phyloP scores from a whole-genome alignment of 2,888 invertebrate genomes.

The Oxystoma pomonae region DNA sequence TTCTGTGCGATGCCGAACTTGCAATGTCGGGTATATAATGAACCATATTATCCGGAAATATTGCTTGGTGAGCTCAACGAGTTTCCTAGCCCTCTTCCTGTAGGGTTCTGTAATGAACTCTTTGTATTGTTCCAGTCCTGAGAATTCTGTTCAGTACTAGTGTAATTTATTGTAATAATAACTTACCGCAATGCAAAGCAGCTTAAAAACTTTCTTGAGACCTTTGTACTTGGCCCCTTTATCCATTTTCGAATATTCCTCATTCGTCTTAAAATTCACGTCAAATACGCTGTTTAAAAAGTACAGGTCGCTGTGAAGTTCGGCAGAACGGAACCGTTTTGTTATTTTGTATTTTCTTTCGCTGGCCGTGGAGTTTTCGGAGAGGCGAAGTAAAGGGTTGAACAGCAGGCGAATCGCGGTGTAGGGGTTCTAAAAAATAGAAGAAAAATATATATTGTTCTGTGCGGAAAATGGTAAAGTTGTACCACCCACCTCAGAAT shows the following conservation, averaged over 20 bases:
- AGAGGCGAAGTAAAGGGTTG: conserved; percentile 43
- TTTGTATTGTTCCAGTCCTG: too few species aligned
- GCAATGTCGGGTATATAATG: too few species aligned
- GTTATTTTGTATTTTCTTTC: conserved; percentile 46
- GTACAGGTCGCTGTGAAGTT: conserved; percentile 46
- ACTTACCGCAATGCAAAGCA: conserved; percentile 45
- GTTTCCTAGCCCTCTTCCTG: too few species aligned
- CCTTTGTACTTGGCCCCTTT: conserved; percentile 35
- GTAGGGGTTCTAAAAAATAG: conserved; percentile 43
- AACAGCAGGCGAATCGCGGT: conserved; percentile 48
- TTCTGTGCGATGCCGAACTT: too few species aligned
- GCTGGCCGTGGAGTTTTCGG: conserved; percentile 34
- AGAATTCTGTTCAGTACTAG: too few species aligned
- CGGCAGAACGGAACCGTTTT: conserved; percentile 36
- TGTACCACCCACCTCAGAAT: conserved; percentile 46
- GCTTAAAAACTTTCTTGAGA: conserved; percentile 44
- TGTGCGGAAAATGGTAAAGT: too few species aligned
- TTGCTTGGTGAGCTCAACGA: too few species aligned
- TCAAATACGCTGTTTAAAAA: conserved; percentile 51
- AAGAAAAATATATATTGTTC: neutral
- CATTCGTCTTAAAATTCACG: conserved; percentile 44
- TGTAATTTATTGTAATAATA: too few species aligned
- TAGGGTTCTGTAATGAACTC: too few species aligned
- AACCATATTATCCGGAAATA: too few species aligned
- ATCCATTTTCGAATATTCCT: conserved; percentile 32